Conservation (phyloP, 1,140 invertebrate genomes). For the Sipha flava region DNA sequence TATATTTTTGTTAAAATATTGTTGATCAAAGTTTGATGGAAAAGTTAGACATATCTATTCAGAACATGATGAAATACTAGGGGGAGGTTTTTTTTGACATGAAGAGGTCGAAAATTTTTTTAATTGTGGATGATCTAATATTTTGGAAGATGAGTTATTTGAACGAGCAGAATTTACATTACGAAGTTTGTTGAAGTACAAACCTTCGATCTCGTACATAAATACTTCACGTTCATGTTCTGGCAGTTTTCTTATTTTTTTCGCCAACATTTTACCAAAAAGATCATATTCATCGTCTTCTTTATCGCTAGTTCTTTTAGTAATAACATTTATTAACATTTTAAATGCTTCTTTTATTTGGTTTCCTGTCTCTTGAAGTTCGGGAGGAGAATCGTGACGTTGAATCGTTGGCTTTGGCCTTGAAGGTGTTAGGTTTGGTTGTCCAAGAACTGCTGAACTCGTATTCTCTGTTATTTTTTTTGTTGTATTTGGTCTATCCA, state of each 20-base stretch:
- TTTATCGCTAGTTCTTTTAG: conserved; percentile 5
- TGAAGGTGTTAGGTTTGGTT: not conserved
- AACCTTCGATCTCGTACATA: conserved; percentile 36
- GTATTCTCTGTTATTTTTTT: not conserved
- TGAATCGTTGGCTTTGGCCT: not conserved
- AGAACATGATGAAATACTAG: not conserved
- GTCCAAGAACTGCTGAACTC: not conserved
- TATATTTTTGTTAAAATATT: too few relatives aligned
- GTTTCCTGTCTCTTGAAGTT: conserved; percentile 1
- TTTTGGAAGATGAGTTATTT: too few relatives aligned
- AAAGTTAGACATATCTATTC: not conserved
- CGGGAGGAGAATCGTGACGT: not conserved
- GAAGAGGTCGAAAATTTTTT: not conserved
- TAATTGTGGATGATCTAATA: not conserved
- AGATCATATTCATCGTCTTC: conserved; percentile 28
- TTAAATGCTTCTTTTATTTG: conserved; percentile 28
- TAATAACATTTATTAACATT: not conserved
- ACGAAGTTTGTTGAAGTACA: not conserved
- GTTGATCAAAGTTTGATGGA: not conserved
- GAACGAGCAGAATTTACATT: not conserved
- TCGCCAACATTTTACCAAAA: conserved; percentile 37
- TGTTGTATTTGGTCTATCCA: not conserved
- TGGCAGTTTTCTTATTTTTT: conserved; percentile 38
- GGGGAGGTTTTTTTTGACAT: not conserved
- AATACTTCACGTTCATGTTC: conserved; percentile 36